These are phyloP conservation scores for Trematocara unimaculatum DNA, from an alignment of 2,113 vertebrate species.

Conservation along the genomic window DNA sequence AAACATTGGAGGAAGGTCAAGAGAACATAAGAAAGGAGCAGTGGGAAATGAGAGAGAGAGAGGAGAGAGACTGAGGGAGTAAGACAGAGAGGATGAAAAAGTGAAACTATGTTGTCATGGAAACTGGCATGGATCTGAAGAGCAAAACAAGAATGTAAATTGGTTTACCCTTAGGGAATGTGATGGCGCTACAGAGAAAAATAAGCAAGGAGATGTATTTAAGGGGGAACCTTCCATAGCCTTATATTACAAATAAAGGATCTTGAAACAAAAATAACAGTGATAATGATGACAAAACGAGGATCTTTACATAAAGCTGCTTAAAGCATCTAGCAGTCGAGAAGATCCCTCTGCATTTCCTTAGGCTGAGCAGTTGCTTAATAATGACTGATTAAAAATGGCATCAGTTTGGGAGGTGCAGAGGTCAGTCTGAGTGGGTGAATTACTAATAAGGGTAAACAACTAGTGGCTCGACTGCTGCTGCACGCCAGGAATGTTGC, in stretches of 20 bases:
- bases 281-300: background rate
- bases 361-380: background rate
- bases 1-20: constrained; percentile 58
- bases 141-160: constrained; percentile 85
- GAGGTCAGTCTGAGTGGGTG: constrained; percentile 25
- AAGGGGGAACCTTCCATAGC: background rate
- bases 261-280: background rate
- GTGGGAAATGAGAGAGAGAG: constrained; percentile 32
- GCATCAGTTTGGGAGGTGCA: background rate
- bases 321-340: background rate
- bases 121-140: constrained; percentile 83
- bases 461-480: background rate
- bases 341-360: background rate
- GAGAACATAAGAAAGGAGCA: constrained; percentile 52
- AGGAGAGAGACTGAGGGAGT: background rate
- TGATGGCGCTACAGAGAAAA: constrained; percentile 56
- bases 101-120: constrained; percentile 91
- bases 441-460: constrained; percentile 16
- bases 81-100: constrained; percentile 67
- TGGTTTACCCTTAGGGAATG: constrained; percentile 73
- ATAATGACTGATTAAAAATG: constrained; percentile 17
- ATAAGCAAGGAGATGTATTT: constrained; percentile 25
- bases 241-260: background rate
- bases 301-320: background rate
- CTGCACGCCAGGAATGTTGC: background rate